Base-by-base conservation (phyloP, 2,888 invertebrate species). In the Dryomyza anilis region DNA sequence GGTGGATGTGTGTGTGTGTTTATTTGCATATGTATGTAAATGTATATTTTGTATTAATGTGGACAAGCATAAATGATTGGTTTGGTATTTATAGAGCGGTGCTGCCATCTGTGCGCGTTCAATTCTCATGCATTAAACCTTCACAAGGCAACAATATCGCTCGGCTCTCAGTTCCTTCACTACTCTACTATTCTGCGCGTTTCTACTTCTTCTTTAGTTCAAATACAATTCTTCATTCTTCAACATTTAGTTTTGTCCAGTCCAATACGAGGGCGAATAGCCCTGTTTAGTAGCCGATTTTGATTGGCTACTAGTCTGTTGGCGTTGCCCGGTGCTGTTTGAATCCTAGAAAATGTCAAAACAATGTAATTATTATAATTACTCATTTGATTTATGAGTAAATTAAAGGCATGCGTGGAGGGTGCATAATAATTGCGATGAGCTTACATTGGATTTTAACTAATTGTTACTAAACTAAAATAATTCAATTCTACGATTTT, bases 311-410 rank as follows among this genome's bases (percentile, higher is more conserved):
- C 80, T 82, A 67, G 83, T 76, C 71, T 83, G 84, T 70, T 83
- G 84, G 63, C 84, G 82, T 69, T 84, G 84, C n/a, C 84, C 84
- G 71, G 84, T 80, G 69, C 82, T 84, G 74, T 82, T 84, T 64
- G 84, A 83, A 71, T 84, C 84, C 84, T 84, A 77, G 59, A 78
- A 77, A 67, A 67, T 21, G n/a, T n/a, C n/a, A n/a, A n/a, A n/a
- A n/a, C n/a, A n/a, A n/a, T n/a, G n/a, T n/a, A n/a, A n/a, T n/a
- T n/a, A n/a, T n/a, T n/a, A 39, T 6, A 39, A 39, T 39, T 14
- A n/a, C 3, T 14, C 33, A 33, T 8, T 33, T 33, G 33, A 8
- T 39, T 39, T 6, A 39, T 39, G 12, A 39, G 39, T 39, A 39
- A 39, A 39, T 6, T 12, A 39, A 8, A 39, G 8, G n/a, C 2